Conservation (phyloP, 2,888 invertebrate species). For the Acanthosepion esculentum region DNA sequence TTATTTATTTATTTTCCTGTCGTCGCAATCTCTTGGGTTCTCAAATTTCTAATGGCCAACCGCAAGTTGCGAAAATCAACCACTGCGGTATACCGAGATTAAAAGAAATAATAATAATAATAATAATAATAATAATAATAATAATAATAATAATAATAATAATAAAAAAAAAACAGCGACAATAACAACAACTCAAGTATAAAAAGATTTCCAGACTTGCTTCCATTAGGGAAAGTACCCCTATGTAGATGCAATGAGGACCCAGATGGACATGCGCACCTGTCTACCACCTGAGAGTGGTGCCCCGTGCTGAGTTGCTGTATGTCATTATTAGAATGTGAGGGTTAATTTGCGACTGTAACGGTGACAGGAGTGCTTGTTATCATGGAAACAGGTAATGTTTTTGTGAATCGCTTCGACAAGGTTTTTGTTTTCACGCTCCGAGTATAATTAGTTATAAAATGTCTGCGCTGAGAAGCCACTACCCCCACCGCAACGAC, state of each 20-base stretch:
- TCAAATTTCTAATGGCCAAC: not conserved
- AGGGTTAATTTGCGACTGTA: not conserved
- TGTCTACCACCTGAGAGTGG: not conserved
- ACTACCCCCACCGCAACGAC: too few relatives aligned
- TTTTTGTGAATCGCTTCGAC: not conserved
- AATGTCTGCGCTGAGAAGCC: not conserved
- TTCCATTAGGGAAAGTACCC: conserved; percentile 12
- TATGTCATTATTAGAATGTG: not conserved
- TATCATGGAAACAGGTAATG: not conserved
- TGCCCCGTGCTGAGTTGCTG: not conserved
- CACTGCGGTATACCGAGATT: not conserved
- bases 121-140: not conserved
- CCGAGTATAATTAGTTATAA: not conserved
- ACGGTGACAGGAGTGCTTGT: not conserved
- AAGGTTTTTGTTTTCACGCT: not conserved
- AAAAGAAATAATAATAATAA: not conserved
- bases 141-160: not conserved
- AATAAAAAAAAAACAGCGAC: not conserved
- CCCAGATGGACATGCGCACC: not conserved
- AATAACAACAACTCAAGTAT: not conserved
- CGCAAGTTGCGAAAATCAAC: not conserved
- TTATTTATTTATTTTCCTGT: not conserved
- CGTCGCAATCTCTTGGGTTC: not conserved
- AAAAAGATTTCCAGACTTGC: not conserved
- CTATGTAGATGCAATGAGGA: not conserved